Evolutionary conservation across 1,140 invertebrate species (phyloP).

Genomic region (Copidosoma floridanum): DNA sequence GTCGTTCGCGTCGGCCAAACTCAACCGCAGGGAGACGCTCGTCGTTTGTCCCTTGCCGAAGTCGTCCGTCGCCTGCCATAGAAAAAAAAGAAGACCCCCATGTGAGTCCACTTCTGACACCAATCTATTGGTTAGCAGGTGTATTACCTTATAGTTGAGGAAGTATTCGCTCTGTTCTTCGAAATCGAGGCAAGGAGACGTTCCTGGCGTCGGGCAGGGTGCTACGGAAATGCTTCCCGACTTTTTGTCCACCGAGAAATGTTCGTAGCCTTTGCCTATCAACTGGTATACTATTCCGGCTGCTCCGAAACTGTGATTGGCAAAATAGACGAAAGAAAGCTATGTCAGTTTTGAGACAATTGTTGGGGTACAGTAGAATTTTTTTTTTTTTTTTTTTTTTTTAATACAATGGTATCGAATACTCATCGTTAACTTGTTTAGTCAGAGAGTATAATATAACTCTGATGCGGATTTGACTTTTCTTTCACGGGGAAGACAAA

Average conservation of each 20-base stretch:
- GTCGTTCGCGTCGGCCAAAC: slow-evolving; percentile 82
- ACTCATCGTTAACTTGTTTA: too few relatives aligned
- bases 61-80: slow-evolving; percentile 82
- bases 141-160: slow-evolving; percentile 80
- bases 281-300: slow-evolving; percentile 82
- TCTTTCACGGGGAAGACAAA: too few relatives aligned
- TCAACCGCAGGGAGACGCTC: slow-evolving; percentile 76
- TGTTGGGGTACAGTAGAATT: too few relatives aligned
- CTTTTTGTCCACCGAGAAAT: slow-evolving; percentile 77
- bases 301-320: slow-evolving; percentile 62
- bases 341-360: too few relatives aligned
- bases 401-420: too few relatives aligned
- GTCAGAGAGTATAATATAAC: too few relatives aligned
- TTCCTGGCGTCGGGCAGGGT: slow-evolving; percentile 66
- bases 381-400: too few relatives aligned
- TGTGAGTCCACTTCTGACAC: too few relatives aligned
- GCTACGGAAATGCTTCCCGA: slow-evolving; percentile 82
- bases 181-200: slow-evolving; percentile 77
- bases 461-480: too few relatives aligned
- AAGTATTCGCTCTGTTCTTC: slow-evolving; percentile 81
- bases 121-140: too few relatives aligned
- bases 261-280: slow-evolving; percentile 78
- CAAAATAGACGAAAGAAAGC: too few relatives aligned
- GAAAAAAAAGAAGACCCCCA: too few relatives aligned
- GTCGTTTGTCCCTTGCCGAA: slow-evolving; percentile 74